These are phyloP conservation scores for Lepidostoma basale DNA, from an alignment of 1,140 invertebrate species.

Conservation along the genomic window DNA sequence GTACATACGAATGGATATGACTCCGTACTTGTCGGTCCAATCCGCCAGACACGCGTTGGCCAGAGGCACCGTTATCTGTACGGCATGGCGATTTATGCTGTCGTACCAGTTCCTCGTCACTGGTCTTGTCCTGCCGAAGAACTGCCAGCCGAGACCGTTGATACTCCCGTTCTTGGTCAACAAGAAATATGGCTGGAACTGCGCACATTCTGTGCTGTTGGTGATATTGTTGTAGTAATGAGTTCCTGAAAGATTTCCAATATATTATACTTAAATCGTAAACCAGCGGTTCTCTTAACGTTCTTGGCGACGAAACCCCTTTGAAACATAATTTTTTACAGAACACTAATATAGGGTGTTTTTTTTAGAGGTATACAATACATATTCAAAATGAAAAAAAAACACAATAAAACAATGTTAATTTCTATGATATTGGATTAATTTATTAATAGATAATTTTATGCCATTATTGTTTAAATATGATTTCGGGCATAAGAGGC, in stretches of 20 bases:
- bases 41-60: constrained; percentile 43
- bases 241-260: constrained; percentile 41
- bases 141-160: constrained; percentile 47
- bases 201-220: constrained; percentile 22
- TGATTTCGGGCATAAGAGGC: too few species aligned
- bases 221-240: constrained; percentile 48
- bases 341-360: too few species aligned
- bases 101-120: constrained; percentile 49
- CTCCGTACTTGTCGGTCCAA: constrained; percentile 41
- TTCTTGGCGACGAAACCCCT: too few species aligned
- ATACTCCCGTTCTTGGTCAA: constrained; percentile 37
- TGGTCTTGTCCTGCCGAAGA: constrained; percentile 41
- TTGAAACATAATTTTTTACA: too few species aligned
- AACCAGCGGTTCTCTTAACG: too few species aligned
- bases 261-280: too few species aligned
- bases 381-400: too few species aligned
- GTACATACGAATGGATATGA: constrained; percentile 54
- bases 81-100: constrained; percentile 30
- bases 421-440: too few species aligned
- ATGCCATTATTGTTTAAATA: too few species aligned
- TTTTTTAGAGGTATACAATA: too few species aligned
- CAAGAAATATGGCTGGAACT: constrained; percentile 44
- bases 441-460: too few species aligned
- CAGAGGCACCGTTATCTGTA: constrained; percentile 49
- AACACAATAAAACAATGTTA: too few species aligned